phyloP scores from a whole-genome alignment of 2,113 vertebrate genomes.

The Mormyrus lacerda region DNA sequence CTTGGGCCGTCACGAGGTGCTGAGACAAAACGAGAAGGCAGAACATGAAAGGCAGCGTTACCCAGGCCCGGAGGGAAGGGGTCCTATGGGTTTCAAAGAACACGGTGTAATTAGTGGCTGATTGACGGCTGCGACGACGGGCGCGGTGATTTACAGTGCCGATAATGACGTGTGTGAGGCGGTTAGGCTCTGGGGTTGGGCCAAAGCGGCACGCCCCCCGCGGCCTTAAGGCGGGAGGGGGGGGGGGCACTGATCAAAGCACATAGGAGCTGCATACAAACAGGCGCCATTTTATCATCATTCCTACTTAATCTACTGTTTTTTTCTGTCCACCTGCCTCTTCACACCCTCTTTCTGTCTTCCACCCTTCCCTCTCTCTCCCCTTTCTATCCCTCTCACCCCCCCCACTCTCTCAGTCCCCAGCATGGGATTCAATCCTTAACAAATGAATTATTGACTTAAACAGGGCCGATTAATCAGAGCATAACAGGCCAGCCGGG shows the following conservation, averaged over 20 bases:
- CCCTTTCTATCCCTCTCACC: neutral
- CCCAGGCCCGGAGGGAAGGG: neutral
- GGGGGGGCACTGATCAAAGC: neutral
- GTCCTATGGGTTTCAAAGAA: neutral
- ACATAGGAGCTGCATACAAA: neutral
- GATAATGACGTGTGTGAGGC: neutral
- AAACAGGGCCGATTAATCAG: constrained; percentile 99
- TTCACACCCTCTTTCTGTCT: neutral
- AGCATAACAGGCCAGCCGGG: constrained; percentile 90
- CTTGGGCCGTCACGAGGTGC: neutral
- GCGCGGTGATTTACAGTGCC: neutral
- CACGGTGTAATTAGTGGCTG: neutral
- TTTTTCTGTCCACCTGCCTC: neutral
- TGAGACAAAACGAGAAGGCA: neutral
- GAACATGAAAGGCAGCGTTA: neutral
- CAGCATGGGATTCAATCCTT: constrained; percentile 74
- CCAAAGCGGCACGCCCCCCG: neutral
- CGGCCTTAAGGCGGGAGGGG: neutral
- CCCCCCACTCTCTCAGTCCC: neutral
- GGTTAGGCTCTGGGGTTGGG: neutral
- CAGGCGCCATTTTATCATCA: neutral
- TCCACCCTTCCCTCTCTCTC: neutral
- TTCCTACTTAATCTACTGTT: constrained; percentile 15
- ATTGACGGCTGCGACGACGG: neutral
- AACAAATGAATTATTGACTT: constrained; percentile 99